Evolutionary conservation across 37 sponge, comb jelly and placozoan genomes (phyloP), one percentile per base, ranked within the genome.

Genomic region (Halichondria panicea): DNA sequence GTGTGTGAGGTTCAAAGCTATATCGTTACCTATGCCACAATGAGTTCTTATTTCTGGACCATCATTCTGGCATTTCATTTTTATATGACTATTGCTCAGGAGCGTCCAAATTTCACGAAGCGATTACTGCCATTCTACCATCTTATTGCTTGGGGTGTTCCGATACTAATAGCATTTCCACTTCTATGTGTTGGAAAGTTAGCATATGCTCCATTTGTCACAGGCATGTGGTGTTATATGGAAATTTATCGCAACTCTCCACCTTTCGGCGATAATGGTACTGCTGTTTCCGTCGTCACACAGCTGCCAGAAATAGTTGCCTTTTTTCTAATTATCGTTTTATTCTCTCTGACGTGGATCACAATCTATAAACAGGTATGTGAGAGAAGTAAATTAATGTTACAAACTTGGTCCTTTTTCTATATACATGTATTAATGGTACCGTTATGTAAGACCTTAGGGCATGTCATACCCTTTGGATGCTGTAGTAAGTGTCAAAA

Each of bases 11-110:
- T 62, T 9, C 77, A 87, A 66, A 74, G 81, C 55, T 76, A 37
- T 56, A 33, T 87, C 7, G 71, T 79, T 6, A 80, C 88, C 43
- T 56, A 37, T 0, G n/a, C 76, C 24, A 70, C 56, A 27, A 48
- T 80, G 53, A 46, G 70, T 12, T 87, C 88, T 27, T 80, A 71
- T 27, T 39, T 42, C 52, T 87, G 88, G 88, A 87, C 81, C 5
- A 7, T 28, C 42, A 69, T 87, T 25, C 81, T 87, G 28, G 81
- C 77, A 22, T 3, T 75, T 45, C 75, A 87, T 46, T 66, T 87
- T 25, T 80, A 62, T 45, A 25, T 75, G 66, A 60, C 61, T n/a
- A 63, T 73, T 50, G 76, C 42, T 21, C 18, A 22, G 25, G 6
- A 22, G 8, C 21, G 25, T 58, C 43, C 69, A 1, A 39, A 62